A percentile compares a stretch with the other conserved stretches of the same genome.
These are phyloP conservation scores for Myiotriccus ornatus DNA, from an alignment of 2,797 vertebrate genomes.

Conservation along the genomic window DNA sequence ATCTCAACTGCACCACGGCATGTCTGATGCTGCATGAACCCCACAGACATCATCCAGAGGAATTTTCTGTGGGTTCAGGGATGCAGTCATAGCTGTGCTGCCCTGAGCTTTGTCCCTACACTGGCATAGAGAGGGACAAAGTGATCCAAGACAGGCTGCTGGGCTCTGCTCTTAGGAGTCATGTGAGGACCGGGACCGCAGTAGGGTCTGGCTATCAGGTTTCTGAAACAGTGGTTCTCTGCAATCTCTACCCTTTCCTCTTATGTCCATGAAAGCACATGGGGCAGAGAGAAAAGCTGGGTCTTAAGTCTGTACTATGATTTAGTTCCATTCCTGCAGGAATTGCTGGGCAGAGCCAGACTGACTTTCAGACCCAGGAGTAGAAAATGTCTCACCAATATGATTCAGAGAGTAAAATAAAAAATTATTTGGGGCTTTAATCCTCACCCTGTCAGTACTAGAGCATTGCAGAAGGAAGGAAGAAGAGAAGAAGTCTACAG, in stretches of 20 bases:
- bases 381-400: background rate
- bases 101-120: background rate
- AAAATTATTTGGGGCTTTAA: background rate
- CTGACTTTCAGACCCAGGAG: background rate
- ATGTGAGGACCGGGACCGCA: background rate
- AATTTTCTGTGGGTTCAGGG: background rate
- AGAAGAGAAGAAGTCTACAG: background rate
- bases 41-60: accelerated
- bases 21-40: background rate
- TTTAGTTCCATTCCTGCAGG: background rate
- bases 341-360: background rate
- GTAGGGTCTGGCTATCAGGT: background rate
- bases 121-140: background rate
- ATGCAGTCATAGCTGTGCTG: accelerated
- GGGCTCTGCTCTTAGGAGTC: background rate
- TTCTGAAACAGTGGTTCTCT: background rate
- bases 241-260: background rate
- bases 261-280: accelerated
- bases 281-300: background rate
- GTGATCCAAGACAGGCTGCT: background rate
- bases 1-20: accelerated
- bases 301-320: background rate
- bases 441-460: background rate
- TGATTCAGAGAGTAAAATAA: background rate
- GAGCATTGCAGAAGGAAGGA: background rate